Evolutionary conservation across 2,113 vertebrate species (phyloP).

Genomic region (Austrofundulus limnaeus): DNA sequence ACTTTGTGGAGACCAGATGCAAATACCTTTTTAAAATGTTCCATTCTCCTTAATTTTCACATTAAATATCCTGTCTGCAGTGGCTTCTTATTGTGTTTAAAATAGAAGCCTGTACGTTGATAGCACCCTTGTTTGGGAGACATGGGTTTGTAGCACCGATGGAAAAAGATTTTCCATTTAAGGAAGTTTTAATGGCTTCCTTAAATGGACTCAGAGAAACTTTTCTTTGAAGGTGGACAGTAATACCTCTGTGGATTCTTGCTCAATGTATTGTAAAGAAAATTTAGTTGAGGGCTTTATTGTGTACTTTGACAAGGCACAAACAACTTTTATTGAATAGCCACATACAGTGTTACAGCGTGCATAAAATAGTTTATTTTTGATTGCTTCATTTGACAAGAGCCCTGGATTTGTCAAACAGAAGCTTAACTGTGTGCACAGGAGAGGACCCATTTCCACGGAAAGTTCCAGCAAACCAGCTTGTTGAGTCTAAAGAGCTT

Average conservation of each 20-base stretch:
- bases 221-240: slow-evolving; percentile 63
- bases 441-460: slow-evolving; percentile 39
- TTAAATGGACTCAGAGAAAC: slow-evolving; percentile 2
- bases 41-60: slow-evolving; percentile 62
- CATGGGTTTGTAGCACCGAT: slow-evolving; percentile 63
- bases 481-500: slow-evolving; percentile 60
- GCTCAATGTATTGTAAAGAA: slow-evolving; percentile 13
- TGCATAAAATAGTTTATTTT: slow-evolving; percentile 5
- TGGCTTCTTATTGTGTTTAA: slow-evolving; percentile 54
- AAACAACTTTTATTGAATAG: slow-evolving; percentile 5
- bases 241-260: slow-evolving; percentile 71
- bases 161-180: slow-evolving; percentile 57
- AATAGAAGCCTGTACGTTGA: slow-evolving; percentile 49
- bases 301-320: not conserved
- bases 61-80: slow-evolving; percentile 54
- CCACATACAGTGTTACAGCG: not conserved
- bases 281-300: slow-evolving; percentile 21
- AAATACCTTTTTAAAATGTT: slow-evolving; percentile 67
- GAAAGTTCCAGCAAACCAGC: slow-evolving; percentile 58
- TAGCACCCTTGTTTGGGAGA: slow-evolving; percentile 48
- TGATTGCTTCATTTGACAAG: not conserved
- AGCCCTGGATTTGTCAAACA: slow-evolving; percentile 33
- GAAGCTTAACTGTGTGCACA: slow-evolving; percentile 45
- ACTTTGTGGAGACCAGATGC: too few relatives aligned
- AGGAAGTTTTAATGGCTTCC: slow-evolving; percentile 66